A percentile compares a stretch with the other conserved stretches of the same genome.
Evolutionary conservation across 2,797 vertebrate genomes (phyloP).

Genomic region (Notolabrus celidotus): DNA sequence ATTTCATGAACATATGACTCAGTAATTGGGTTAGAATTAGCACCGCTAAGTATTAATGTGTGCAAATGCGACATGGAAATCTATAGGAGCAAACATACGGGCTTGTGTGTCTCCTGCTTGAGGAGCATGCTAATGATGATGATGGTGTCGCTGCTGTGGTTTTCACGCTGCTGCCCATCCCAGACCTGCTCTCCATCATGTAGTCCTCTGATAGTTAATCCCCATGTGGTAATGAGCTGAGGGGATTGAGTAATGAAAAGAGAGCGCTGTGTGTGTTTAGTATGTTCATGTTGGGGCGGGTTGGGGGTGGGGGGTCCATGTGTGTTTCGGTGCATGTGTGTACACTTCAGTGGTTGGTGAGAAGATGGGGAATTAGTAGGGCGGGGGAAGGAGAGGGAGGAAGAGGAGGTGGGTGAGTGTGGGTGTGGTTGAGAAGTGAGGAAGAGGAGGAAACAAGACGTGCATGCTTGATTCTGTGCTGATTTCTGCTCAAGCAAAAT

Average conservation of each 20-base stretch:
- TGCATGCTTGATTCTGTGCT: constrained; percentile 11
- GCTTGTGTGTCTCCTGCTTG: constrained; percentile 35
- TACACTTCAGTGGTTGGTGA: constrained; percentile 29
- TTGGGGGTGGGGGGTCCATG: constrained; percentile 4
- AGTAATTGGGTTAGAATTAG: constrained; percentile 48
- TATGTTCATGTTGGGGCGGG: neutral
- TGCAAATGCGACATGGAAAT: constrained; percentile 48
- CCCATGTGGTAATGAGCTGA: constrained; percentile 60
- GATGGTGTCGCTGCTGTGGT: constrained; percentile 3
- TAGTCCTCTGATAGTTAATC: constrained; percentile 50
- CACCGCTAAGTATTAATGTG: constrained; percentile 33
- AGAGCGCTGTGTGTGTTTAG: constrained; percentile 16
- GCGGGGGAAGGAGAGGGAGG: constrained; percentile 24
- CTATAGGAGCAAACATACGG: constrained; percentile 22
- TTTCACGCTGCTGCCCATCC: constrained; percentile 26
- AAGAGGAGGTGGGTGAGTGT: constrained; percentile 10
- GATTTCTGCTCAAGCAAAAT: constrained; percentile 11
- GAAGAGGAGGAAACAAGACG: constrained; percentile 21
- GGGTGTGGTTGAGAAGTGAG: constrained; percentile 26
- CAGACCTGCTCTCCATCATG: constrained; percentile 46
- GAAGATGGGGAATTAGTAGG: constrained; percentile 40
- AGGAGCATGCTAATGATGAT: constrained; percentile 53
- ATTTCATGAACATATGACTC: constrained; percentile 33
- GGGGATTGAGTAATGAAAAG: constrained; percentile 45
- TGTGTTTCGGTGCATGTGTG: constrained; percentile 14